Conservation (phyloP, 2,888 invertebrate species). For the Mystacides longicornis region DNA sequence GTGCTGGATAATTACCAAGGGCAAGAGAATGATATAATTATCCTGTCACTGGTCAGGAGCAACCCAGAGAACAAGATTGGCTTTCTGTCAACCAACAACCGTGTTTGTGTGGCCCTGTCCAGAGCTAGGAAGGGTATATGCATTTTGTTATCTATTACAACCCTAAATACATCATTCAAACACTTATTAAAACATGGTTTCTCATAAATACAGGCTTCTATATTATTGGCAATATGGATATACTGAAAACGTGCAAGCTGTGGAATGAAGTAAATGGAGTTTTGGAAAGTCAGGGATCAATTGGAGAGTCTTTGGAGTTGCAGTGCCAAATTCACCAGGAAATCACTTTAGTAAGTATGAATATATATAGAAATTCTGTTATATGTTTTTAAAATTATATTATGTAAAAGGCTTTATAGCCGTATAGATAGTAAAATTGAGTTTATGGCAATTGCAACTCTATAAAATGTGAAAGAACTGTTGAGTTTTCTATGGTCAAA, state of each 20-base stretch:
- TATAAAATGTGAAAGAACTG: no score
- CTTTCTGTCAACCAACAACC: slow-evolving; percentile 60
- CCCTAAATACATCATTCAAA: no score
- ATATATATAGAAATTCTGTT: no score
- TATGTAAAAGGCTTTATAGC: no score
- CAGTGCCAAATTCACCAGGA: slow-evolving; percentile 41
- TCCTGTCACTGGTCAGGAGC: slow-evolving; percentile 72
- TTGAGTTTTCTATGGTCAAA: no score
- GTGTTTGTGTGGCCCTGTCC: slow-evolving; percentile 72
- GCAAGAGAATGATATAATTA: slow-evolving; percentile 69
- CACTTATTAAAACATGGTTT: no score
- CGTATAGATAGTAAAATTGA: no score
- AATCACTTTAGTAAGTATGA: slow-evolving; percentile 28
- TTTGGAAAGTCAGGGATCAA: slow-evolving; percentile 41
- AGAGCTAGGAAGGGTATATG: slow-evolving; percentile 52
- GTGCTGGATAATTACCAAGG: slow-evolving; percentile 78
- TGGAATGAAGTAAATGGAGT: slow-evolving; percentile 34
- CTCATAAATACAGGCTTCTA: slow-evolving; percentile 61
- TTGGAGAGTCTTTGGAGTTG: slow-evolving; percentile 46
- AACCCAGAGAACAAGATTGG: slow-evolving; percentile 61
- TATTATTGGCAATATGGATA: slow-evolving; percentile 59
- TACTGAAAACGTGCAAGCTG: slow-evolving; percentile 42
- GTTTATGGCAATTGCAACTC: no score
- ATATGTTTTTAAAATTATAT: no score
- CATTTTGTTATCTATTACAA: no score